A percentile compares a stretch with the other conserved stretches of the same genome.
phyloP scores from a whole-genome alignment of 2,797 vertebrate species.

The Telmatherina bonti region DNA sequence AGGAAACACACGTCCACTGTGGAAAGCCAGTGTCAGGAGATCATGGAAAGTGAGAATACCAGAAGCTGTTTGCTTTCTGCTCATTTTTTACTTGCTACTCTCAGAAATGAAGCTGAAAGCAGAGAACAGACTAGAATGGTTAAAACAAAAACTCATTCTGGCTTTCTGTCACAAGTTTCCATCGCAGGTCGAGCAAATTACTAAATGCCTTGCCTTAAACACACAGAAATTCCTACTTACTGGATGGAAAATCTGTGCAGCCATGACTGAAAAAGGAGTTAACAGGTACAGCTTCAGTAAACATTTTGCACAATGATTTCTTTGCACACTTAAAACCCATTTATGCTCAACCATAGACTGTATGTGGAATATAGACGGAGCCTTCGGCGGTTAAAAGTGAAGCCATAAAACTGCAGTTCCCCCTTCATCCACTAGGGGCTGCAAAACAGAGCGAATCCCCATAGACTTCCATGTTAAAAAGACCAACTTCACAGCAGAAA shows the following conservation, averaged over 20 bases:
- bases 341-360: too few relatives aligned
- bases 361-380: too few relatives aligned
- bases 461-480: too few relatives aligned
- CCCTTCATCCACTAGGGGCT: too few relatives aligned
- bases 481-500: too few relatives aligned
- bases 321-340: too few relatives aligned
- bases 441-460: too few relatives aligned
- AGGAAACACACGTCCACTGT: conserved; percentile 70
- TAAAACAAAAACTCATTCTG: background rate
- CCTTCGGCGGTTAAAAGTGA: too few relatives aligned
- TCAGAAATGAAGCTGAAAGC: conserved; percentile 56
- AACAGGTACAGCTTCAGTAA: too few relatives aligned
- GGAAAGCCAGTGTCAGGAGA: conserved; percentile 70
- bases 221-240: too few relatives aligned
- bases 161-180: background rate
- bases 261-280: background rate
- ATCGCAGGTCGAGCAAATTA: background rate
- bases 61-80: conserved; percentile 59
- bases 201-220: background rate
- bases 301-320: too few relatives aligned
- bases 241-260: background rate
- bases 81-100: conserved; percentile 36
- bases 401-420: too few relatives aligned
- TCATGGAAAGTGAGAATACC: conserved; percentile 69
- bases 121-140: background rate